A percentile compares a stretch with the other conserved stretches of the same genome.
Evolutionary conservation across 1,140 invertebrate genomes (phyloP).

Genomic region (Microplitis mediator): DNA sequence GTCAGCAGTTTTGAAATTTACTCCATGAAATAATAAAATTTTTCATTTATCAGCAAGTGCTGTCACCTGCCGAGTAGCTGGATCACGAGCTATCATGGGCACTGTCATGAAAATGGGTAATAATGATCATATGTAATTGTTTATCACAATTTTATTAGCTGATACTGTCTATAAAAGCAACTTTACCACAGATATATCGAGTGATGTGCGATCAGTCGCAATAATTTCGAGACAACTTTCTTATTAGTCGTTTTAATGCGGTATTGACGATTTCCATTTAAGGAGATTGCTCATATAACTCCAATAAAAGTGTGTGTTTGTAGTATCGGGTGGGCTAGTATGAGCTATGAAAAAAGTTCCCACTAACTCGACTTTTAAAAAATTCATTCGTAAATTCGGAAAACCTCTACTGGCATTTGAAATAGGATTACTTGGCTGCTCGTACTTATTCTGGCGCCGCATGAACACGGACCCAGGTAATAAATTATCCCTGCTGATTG

Average conservation of each 20-base stretch:
- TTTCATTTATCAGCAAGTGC: too few relatives aligned
- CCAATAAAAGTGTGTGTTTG: not conserved
- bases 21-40: too few relatives aligned
- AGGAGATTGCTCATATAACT: slow-evolving; percentile 45
- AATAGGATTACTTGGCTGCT: slow-evolving; percentile 28
- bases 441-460: slow-evolving; percentile 44
- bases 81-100: too few relatives aligned
- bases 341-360: slow-evolving; percentile 46
- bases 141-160: not conserved
- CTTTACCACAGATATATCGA: not conserved
- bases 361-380: slow-evolving; percentile 21
- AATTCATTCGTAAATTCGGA: not conserved
- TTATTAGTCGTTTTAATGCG: slow-evolving; percentile 23
- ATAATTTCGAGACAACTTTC: slow-evolving; percentile 25
- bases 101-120: too few relatives aligned
- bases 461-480: slow-evolving; percentile 54
- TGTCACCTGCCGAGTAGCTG: too few relatives aligned
- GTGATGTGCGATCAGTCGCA: slow-evolving; percentile 14
- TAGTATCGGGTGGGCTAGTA: slow-evolving; percentile 36
- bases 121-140: too few relatives aligned
- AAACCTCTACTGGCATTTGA: slow-evolving; percentile 38
- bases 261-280: slow-evolving; percentile 60
- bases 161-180: not conserved
- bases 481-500: not conserved
- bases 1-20: too few relatives aligned